Evolutionary conservation across 2,888 invertebrate species (phyloP).

Genomic region (Neuroscelio doddi): DNA sequence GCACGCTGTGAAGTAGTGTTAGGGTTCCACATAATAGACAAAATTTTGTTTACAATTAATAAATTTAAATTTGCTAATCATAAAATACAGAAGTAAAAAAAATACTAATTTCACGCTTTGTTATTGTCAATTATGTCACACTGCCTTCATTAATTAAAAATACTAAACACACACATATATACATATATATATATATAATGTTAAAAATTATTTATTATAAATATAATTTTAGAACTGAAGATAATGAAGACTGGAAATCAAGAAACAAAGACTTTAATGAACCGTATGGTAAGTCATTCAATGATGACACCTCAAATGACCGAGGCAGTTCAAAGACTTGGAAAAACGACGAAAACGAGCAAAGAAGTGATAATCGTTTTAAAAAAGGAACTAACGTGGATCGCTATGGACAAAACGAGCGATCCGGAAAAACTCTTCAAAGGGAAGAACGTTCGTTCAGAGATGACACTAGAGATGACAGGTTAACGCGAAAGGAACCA

Average conservation of each 20-base stretch:
- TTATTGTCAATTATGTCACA: too few relatives aligned
- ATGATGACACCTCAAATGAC: constrained; percentile 21
- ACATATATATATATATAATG: neutral
- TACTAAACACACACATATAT: too few relatives aligned
- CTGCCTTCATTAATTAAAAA: too few relatives aligned
- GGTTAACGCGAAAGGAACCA: constrained; percentile 45
- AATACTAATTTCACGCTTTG: too few relatives aligned
- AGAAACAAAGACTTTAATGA: constrained; percentile 18
- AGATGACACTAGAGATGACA: constrained; percentile 52
- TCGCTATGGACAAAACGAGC: constrained; percentile 30
- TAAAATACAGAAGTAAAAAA: too few relatives aligned
- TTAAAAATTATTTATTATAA: neutral
- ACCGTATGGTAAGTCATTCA: constrained; percentile 1
- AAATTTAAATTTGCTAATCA: neutral
- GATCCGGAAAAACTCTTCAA: constrained; percentile 33
- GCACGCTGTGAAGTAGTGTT: too few relatives aligned
- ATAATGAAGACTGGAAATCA: constrained; percentile 12
- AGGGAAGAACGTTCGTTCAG: constrained; percentile 37
- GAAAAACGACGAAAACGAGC: constrained; percentile 60
- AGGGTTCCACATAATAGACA: too few relatives aligned
- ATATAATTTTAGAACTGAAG: constrained; percentile 15
- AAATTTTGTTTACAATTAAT: neutral
- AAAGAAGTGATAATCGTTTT: constrained; percentile 53
- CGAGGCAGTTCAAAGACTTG: constrained; percentile 51
- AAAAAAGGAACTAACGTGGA: constrained; percentile 31